A percentile compares a stretch with the other conserved stretches of the same genome.
Conservation (phyloP, 2,797 vertebrate species). For the Girardinus metallicus region DNA sequence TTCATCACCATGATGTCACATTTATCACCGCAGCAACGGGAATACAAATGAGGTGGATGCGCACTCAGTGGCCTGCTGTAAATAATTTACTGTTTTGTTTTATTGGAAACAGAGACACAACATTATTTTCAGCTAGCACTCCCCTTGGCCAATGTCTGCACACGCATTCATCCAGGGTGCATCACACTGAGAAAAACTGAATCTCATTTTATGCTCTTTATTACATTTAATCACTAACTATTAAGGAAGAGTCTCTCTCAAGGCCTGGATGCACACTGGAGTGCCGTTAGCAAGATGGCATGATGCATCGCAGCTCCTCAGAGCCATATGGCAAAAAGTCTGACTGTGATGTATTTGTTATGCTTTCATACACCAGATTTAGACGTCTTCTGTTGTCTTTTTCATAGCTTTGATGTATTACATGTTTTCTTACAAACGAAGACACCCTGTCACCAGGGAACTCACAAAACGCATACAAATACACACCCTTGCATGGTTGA, state of each 20-base stretch:
- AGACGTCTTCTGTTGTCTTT: slow-evolving; percentile 36
- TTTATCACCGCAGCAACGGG: slow-evolving; percentile 74
- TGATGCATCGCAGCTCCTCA: slow-evolving; percentile 54
- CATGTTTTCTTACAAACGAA: slow-evolving; percentile 39
- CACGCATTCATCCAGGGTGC: slow-evolving; percentile 66
- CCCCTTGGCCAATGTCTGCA: slow-evolving; percentile 76
- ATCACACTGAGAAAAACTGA: slow-evolving; percentile 51
- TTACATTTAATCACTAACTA: slow-evolving; percentile 65
- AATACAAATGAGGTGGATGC: slow-evolving; percentile 78
- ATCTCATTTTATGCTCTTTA: slow-evolving; percentile 65
- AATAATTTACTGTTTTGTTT: slow-evolving; percentile 84
- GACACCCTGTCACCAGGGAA: slow-evolving; percentile 31
- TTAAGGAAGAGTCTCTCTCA: slow-evolving; percentile 54
- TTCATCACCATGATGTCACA: slow-evolving; percentile 81
- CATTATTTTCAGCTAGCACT: slow-evolving; percentile 73
- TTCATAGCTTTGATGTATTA: slow-evolving; percentile 51
- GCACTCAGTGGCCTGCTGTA: slow-evolving; percentile 74
- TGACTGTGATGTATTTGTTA: slow-evolving; percentile 56
- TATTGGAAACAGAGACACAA: slow-evolving; percentile 80
- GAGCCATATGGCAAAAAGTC: slow-evolving; percentile 58
- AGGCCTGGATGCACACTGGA: slow-evolving; percentile 54
- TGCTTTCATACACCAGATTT: slow-evolving; percentile 47
- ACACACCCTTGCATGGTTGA: slow-evolving; percentile 29
- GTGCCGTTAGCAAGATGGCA: slow-evolving; percentile 56
- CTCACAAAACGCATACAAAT: slow-evolving; percentile 17